A percentile compares a stretch with the other conserved stretches of the same genome.
These are phyloP conservation scores for Dolichomitus sp. DNA, from an alignment of 2,888 invertebrate species.

Conservation along the genomic window DNA sequence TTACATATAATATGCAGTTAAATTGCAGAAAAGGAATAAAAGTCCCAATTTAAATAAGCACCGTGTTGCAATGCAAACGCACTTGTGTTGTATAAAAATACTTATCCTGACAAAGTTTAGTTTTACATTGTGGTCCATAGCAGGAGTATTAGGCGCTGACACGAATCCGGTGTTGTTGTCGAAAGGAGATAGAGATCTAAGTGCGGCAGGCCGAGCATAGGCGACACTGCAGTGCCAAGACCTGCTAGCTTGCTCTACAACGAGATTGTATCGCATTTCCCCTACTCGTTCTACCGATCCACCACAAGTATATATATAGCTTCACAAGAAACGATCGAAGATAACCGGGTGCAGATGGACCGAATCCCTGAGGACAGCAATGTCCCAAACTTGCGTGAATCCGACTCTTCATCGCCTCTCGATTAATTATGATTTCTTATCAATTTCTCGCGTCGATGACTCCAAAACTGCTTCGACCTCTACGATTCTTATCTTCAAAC, in stretches of 20 bases:
- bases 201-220: background rate
- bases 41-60: too few relatives aligned
- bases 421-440: conserved; percentile 40
- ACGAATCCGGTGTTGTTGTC: conserved; percentile 72
- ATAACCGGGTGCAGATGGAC: conserved; percentile 57
- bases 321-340: conserved; percentile 49
- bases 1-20: too few relatives aligned
- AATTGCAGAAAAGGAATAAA: too few relatives aligned
- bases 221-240: background rate
- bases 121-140: background rate
- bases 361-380: conserved; percentile 35
- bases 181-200: conserved; percentile 71
- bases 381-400: background rate
- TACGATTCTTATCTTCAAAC: background rate
- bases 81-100: background rate
- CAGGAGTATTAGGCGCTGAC: conserved; percentile 27
- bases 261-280: conserved; percentile 26
- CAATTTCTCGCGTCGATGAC: background rate
- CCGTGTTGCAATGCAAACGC: background rate
- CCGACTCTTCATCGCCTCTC: background rate
- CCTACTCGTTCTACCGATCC: conserved; percentile 44
- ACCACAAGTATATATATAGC: conserved; percentile 30
- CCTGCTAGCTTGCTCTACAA: conserved; percentile 19
- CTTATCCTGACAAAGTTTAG: background rate
- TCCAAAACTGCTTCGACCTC: background rate